Evolutionary conservation across 1,140 invertebrate species (phyloP), one percentile per base, ranked within the genome.

Genomic region (Penaeus chinensis): DNA sequence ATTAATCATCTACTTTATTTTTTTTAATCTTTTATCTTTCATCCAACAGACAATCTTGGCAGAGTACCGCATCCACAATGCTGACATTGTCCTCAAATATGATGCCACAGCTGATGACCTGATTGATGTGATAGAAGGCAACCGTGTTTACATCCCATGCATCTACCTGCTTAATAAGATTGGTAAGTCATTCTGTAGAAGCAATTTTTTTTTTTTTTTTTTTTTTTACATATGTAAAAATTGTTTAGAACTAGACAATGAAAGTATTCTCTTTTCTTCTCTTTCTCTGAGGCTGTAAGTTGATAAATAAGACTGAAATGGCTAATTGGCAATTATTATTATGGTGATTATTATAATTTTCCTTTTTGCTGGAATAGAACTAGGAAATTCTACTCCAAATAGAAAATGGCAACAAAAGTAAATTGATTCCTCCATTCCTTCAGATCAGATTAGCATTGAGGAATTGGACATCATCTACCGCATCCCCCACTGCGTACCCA

Each of bases 91-190:
- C 0, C 93, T 99, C 11, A 94, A 90, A 90, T 98, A 97, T 91
- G 99, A 99, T 93, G 98, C 98, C 0, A 99, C 97, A 5, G 96
- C 96, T 90, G 99, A 99, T 92, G 99, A 99, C 93, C 93, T 99
- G 20, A 99, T 99, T 92, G 99, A 99, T 93, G 96, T 99, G 32
- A 97, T 99, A 91, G 99, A 99, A 94, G 99, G 99, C 84, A 99
- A 99, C 93, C 94, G 99, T 82, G 96, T 99, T 90, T 99, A 99
- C 92, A 95, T 99, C 87, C 99, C 99, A 2, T 99, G 98, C 93
- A 99, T 99, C 92, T 99, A 99, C 94, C 93, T 99, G 86, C 94
- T 99, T 22, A 99, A 99, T 93, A 99, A 99, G 94, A 99, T 99
- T 92, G 98, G 95, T 96, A 93, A 92, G 90, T 54, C 7, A 54